Base-by-base conservation (phyloP, 2,797 vertebrate genomes). In the Calcarius lapponicus region DNA sequence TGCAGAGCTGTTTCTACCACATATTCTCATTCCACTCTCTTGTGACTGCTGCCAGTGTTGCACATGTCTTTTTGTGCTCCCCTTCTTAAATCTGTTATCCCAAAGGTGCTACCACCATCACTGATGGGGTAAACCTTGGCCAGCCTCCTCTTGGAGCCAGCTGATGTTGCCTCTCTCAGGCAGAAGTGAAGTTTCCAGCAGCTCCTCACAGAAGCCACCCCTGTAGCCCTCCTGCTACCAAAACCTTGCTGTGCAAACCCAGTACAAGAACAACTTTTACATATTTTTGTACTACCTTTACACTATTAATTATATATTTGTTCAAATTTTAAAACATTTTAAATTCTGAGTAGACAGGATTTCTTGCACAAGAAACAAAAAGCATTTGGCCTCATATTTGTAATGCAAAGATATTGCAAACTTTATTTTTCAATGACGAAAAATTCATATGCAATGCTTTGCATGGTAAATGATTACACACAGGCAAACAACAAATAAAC, bases 31-130 rank as follows among this genome's bases (percentile, higher is more conserved):
- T 60, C 29, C 54, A n/a, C n/a, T n/a, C 32, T 76, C 42, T 64
- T 51, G 24, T 45, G 42, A 70, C 17, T 70, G 51, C 57, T 43
- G 29, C 22, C 18, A 14, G 38, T 38, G 38, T 31, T 71, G 57
- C 14, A 38, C 9, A 4, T 1, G 1, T 5, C 19, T 24, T 29
- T 50, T 43, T 36, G 7, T 17, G 6, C 7, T 1, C 15, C 16
- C 3, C 5, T 71, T 51, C 51, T 42, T 40, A 65, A 78, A 32
- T 24, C 57, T 12, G 18, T 17, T 58, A 47, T 34, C 40, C 45
- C 22, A 60, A 66, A 60, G 34, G 17, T 60, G 40, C 29, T 78
- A 10, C 31, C 31, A 53, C 38, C 29, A 34, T 6, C 31, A 60
- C 21, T 28, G 40, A 71, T 14, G 38, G 45, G 45, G 29, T n/a